A percentile compares a stretch with the other conserved stretches of the same genome.
Evolutionary conservation across 2,797 vertebrate species (phyloP).

Genomic region (Heteromormyrus szaboi): DNA sequence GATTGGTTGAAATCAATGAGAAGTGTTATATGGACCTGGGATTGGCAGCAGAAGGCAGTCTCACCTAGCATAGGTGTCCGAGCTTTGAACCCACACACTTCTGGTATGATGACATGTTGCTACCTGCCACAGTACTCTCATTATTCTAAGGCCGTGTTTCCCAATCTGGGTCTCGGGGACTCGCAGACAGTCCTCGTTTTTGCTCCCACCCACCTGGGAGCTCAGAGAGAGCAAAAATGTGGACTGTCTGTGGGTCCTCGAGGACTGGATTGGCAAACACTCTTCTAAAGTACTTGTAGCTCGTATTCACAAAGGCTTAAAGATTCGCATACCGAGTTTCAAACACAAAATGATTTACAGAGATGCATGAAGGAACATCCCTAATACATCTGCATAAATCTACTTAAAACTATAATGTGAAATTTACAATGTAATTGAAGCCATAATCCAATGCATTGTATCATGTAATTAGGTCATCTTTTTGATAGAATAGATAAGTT

Average conservation of each 20-base stretch:
- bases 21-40: neutral
- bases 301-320: neutral
- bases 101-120: neutral
- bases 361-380: neutral
- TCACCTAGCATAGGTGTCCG: neutral
- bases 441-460: neutral
- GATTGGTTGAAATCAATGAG: neutral
- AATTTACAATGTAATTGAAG: neutral
- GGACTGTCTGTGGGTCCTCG: neutral
- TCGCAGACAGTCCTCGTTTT: neutral
- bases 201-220: neutral
- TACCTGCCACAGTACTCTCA: neutral
- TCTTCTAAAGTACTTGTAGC: neutral
- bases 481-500: neutral
- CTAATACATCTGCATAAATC: neutral
- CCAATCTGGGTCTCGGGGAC: neutral
- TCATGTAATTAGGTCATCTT: neutral
- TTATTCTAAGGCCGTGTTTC: neutral
- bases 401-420: neutral
- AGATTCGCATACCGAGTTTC: neutral
- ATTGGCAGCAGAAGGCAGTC: neutral
- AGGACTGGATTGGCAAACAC: neutral
- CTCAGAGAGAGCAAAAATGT: neutral
- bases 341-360: neutral
- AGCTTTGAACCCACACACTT: neutral